Base-by-base conservation (phyloP, 2,113 vertebrate species). In the Anoplopoma fimbria region DNA sequence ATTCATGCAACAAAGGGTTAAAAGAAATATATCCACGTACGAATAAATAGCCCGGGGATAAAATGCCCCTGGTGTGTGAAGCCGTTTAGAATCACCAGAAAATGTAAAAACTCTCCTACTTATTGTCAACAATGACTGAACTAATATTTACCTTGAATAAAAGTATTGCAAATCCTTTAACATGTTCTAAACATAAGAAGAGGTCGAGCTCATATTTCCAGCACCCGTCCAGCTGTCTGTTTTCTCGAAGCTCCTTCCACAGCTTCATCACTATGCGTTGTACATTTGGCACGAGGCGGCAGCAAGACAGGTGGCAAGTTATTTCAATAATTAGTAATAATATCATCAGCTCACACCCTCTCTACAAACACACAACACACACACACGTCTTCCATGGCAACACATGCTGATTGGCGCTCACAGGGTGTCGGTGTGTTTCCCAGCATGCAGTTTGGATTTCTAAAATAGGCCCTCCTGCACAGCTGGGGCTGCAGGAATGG, bases 261-360 rank as follows among this genome's bases (percentile, higher is more conserved):
- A 92, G 94, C 95, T 97, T 97, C 96, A 97, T 97, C 95, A 93
- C 96, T 94, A 94, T 96, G 94, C 84, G 91, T 57, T 95, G 93
- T 87, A 89, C 76, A 93, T 49, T 96, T 97, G 96, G 96, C 97
- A 96, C 93, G 72, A 93, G 79, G 94, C 92, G 93, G 86, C 87
- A 91, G 87, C 87, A 93, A 95, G 97, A 97, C 97, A 98, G 97
- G 97, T 98, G 97, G 97, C 95, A 96, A 96, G 96, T 96, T 97
- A 97, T 98, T 97, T 96, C 95, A 97, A 96, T 97, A 96, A 97
- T 97, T 96, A 95, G 92, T 96, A 96, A 96, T 97, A 97, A 97
- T 97, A 95, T 96, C 97, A 95, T 95, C 96, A 96, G 95, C 95
- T 95, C 95, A 94, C 95, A 91, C 69, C 69, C 75, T 79, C 21